Conservation (phyloP, 2,888 invertebrate species). For the Erebia aethiops region DNA sequence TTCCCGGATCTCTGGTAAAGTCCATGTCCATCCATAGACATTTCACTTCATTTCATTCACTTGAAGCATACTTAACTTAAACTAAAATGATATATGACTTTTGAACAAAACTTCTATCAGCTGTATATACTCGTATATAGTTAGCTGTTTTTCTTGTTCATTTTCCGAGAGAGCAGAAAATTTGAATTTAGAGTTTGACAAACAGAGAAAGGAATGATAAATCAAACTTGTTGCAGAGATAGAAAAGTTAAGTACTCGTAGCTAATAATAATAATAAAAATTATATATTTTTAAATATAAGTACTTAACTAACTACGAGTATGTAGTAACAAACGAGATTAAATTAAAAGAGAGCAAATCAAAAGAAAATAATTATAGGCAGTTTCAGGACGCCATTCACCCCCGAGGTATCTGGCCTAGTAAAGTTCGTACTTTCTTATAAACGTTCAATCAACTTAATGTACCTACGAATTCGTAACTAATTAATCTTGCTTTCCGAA, state of each 20-base stretch:
- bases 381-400: constrained; percentile 38
- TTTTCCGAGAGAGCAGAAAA: neutral
- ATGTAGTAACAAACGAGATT: neutral
- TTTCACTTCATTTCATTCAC: no score
- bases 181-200: neutral
- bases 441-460: constrained; percentile 57
- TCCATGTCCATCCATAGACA: no score
- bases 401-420: constrained; percentile 33
- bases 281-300: neutral
- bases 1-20: no score
- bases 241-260: neutral
- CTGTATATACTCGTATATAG: neutral
- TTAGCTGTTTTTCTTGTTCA: neutral
- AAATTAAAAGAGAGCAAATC: neutral
- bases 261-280: no score
- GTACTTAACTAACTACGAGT: neutral
- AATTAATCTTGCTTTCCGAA: constrained; percentile 58
- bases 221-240: neutral
- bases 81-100: no score
- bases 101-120: no score
- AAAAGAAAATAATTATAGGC: neutral
- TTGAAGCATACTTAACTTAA: no score
- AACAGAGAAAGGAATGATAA: neutral
- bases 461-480: constrained; percentile 48
- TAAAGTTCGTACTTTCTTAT: constrained; percentile 48